Conservation (phyloP, 2,113 vertebrate genomes). For the Gavialis gangeticus region DNA sequence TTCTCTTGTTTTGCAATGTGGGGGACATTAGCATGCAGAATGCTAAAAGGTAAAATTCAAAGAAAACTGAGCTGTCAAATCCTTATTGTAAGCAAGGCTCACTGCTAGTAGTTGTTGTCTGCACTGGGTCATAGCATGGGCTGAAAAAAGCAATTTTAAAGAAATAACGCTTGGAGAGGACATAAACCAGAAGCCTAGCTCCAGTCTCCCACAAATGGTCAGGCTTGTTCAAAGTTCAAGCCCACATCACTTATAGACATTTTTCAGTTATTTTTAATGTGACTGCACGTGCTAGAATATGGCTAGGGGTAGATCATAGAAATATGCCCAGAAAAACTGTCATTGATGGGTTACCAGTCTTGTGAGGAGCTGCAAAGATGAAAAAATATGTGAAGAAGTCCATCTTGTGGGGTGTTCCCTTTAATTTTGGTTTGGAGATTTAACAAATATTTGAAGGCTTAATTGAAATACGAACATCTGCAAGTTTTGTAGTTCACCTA, state of each 20-base stretch:
- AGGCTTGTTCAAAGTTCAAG: neutral
- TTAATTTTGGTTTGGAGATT: neutral
- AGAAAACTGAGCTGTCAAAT: neutral
- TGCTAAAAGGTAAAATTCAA: neutral
- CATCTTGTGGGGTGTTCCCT: neutral
- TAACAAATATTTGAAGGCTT: neutral
- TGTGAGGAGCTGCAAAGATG: neutral
- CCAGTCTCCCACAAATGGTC: rapidly evolving
- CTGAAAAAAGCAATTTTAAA: neutral
- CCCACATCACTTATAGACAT: neutral
- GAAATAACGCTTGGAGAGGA: neutral
- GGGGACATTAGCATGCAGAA: neutral
- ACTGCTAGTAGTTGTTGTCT: neutral
- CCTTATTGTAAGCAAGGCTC: rapidly evolving
- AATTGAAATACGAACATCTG: neutral
- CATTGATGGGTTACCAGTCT: neutral
- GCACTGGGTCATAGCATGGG: neutral
- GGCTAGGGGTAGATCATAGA: neutral
- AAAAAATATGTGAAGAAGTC: neutral
- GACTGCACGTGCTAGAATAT: neutral
- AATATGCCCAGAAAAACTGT: neutral
- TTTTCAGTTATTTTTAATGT: neutral
- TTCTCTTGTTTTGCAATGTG: neutral
- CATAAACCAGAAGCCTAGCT: neutral
- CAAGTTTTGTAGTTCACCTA: neutral